Evolutionary conservation across 2,797 vertebrate genomes (phyloP), one percentile per base, ranked within the genome.

Genomic region (Sus cebifrons): DNA sequence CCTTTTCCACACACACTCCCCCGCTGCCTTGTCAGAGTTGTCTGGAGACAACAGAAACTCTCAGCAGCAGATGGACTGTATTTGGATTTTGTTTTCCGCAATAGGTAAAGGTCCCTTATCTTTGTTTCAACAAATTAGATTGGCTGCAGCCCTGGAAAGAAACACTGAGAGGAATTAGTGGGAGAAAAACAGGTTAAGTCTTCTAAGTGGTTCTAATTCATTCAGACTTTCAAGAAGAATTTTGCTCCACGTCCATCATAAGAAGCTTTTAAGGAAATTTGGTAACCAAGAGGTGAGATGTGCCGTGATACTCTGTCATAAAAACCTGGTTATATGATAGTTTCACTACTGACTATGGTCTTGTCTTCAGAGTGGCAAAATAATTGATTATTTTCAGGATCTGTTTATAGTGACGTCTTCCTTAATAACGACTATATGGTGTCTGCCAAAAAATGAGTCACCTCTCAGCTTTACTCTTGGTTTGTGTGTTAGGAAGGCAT

Each of bases 141-240:
- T 58, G 60, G 27, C 13, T 40, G 5, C 65, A 91, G 62, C 15
- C n/a, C 49, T 89, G 56, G 44, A 54, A 20, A 6, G 18, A 0
- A 79, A 68, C 17, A 25, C 3, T 5, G 49, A 94, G 65, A 70
- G 23, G 29, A 73, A 52, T 75, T 87, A 85, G 40, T 83, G 32
- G 18, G 40, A 82, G 49, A 68, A 58, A 82, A 58, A 82, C 16
- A 84, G 64, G 54, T 52, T 77, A 89, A 79, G 85, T 77, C 58
- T 32, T 58, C 36, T 73, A 58, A 65, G 29, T 75, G 23, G 75
- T 96, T 96, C 40, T 68, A 70, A 64, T 79, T 70, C 54, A 82
- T 92, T 90, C 54, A 71, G 27, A 56, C 65, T 97, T 90, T 86
- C 23, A 67, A 25, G 58, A 95, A 78, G 54, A 92, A 91, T 71